Evolutionary conservation across 2,888 invertebrate genomes (phyloP), one percentile per base, ranked within the genome.

Genomic region (Lasioglossum lativentre): DNA sequence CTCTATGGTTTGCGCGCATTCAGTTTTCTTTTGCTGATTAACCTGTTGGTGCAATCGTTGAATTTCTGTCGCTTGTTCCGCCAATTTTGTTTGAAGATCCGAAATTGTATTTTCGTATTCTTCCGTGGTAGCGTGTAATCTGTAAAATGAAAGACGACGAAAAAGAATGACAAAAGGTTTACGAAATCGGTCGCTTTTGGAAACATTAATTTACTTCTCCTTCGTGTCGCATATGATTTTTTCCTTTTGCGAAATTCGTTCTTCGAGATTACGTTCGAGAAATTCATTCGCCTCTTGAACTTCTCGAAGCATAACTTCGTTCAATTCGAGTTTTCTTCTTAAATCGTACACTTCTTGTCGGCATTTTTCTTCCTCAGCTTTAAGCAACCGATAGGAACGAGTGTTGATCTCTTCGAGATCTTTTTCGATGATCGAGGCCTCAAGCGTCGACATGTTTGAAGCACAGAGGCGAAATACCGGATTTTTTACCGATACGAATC

Each of bases 281-380:
- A 30, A 45, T 75, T 91, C 90, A 38, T 90, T 88, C 30, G 76
- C 59, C 42, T 92, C 91, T 12, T 88, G 78, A 56, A 93, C 78
- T 16, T 94, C 93, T 2, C 79, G 86, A 42, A 90, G 86, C 80
- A 93, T 88, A 0, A 85, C 85, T 23, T 82, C 80, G 19, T 81
- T 83, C 16, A 88, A 76, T 80, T 90, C 82, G 5, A 92, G 72
- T 75, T 92, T 92, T 10, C 86, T 85, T n/a, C 88, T 88, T 0
- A 93, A 45, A 23, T 88, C 83, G 71, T 93, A 47, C 34, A 91
- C 75, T 68, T 93, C 89, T 82, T 93, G 94, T 23, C 81, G 86
- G 45, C 83, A 91, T 6, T 38, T 76, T 59, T 93, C 94, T 82
- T 86, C 75, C 34, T 91, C 84, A 2, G 12, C 16, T 56, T 85